Base-by-base conservation (phyloP, 2,797 vertebrate species). In the Crax fasciolata region DNA sequence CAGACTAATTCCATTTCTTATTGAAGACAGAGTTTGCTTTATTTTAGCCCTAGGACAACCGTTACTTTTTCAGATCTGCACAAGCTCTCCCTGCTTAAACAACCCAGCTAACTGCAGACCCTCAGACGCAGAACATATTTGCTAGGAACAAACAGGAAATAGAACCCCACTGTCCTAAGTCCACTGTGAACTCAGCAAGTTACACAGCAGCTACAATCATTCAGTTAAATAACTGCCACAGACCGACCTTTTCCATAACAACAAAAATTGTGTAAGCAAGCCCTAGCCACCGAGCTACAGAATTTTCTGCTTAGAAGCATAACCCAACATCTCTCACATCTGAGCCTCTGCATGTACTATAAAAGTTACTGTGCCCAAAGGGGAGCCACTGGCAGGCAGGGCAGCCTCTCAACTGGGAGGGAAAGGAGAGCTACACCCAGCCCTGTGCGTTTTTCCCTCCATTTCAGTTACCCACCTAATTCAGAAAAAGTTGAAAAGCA, bases 201-300 rank as follows among this genome's bases (percentile, higher is more conserved):
- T 49, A 61, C 1, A 3, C 6, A 80, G 76, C 76, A 77, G 25
- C 73, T 65, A 65, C 28, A 66, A 38, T 5, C 27, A 77, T 23
- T 76, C n/a, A 48, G 73, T 73, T 39, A 61, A 58, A 6, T 46
- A 71, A 72, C 25, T 81, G 67, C 77, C 67, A 52, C n/a, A 28
- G n/a, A 54, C 35, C 81, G 84, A 84, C 54, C 73, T 92, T 95
- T 76, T 48, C 62, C 63, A 48, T n/a, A 95, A 66, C 14, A 79
- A 76, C 1, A 77, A 25, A 32, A 66, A 46, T 23, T 44, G 35
- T n/a, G 30, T 23, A 66, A 89, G 25, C 21, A 67, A 81, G 11
- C 27, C 54, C 46, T 27, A 49, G n/a, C 81, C 32, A 81, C 68
- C 62, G 66, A 86, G 66, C n/a, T 79, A 28, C n/a, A 94, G 46